Evolutionary conservation across 1,140 invertebrate genomes (phyloP), one percentile per base, ranked within the genome.

Genomic region (Onthophagus taurus): DNA sequence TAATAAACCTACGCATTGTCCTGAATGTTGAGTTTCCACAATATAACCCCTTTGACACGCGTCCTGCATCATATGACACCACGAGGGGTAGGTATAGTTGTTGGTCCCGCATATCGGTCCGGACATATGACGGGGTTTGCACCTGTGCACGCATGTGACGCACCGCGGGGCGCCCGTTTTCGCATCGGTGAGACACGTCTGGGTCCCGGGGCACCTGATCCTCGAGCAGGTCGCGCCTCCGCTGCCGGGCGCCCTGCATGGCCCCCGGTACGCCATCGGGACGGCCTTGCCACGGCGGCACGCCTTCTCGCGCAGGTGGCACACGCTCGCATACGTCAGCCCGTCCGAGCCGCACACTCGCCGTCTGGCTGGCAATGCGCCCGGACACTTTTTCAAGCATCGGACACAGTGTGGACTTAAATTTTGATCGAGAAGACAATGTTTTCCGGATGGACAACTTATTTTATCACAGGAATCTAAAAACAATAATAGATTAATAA

Each of bases 311-410:
- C 82, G 74, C 58, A 94, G 71, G 63, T 90, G 82, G 70, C 91
- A 94, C 45, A 81, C 73, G 63, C 84, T 89, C 44, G 77, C 76
- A 69, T 94, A 94, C 18, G 89, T 92, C 46, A 80, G 70, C 13
- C 85, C 87, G 69, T 94, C 88, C 24, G 80, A 78, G 1, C 87
- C 91, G 69, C 89, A 94, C 7, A 93, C 82, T 29, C 77, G 76
- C 55, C 76, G 66, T 43, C 64, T 62, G 45, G 64, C 51, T 30
- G 68, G 58, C 38, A 66, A 63, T 42, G 63, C 60, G n/a, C n/a
- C n/a, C 29, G 72, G 72, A 65, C 85, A 88, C 53, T 76, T 75
- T 34, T 78, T 75, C 36, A 74, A 67, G 65, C 87, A 90, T 46
- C 75, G 74, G 42, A 89, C 84, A 66, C 86, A 90, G 59, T 90